phyloP scores from a whole-genome alignment of 2,797 vertebrate genomes.

The Sebastes minor region DNA sequence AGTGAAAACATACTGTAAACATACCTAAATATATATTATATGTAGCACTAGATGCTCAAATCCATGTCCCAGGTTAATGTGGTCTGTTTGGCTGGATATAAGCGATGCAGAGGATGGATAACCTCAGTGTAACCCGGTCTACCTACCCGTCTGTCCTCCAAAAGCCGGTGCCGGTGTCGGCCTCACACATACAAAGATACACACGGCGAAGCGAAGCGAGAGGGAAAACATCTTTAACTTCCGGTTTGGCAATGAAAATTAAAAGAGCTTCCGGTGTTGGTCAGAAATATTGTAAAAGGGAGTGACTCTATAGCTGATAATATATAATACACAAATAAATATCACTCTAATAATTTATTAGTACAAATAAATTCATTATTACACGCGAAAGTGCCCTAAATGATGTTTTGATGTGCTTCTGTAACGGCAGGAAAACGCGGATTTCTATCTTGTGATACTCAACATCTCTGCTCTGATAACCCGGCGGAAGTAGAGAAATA shows the following conservation, averaged over 20 bases:
- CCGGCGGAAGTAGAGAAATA: constrained; percentile 19
- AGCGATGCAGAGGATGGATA: neutral
- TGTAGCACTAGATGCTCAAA: too few relatives aligned
- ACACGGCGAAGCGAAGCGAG: neutral
- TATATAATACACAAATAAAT: fast-evolving
- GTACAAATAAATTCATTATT: too few relatives aligned
- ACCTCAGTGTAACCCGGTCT: neutral
- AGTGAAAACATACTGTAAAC: neutral
- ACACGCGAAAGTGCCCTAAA: fast-evolving
- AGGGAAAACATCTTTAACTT: fast-evolving
- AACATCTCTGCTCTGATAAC: neutral
- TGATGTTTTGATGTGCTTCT: neutral
- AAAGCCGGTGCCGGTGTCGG: neutral
- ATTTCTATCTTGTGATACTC: neutral
- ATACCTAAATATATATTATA: neutral
- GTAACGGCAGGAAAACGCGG: neutral
- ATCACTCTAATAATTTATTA: fast-evolving
- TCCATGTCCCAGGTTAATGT: too few relatives aligned
- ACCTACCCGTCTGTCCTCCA: constrained; percentile 22
- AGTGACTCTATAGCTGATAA: neutral
- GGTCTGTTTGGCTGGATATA: too few relatives aligned
- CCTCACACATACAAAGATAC: neutral
- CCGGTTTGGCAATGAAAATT: neutral
- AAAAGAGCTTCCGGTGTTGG: neutral
- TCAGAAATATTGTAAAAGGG: too few relatives aligned